phyloP scores from a whole-genome alignment of 1,140 invertebrate genomes.

The Cydia pomonella region DNA sequence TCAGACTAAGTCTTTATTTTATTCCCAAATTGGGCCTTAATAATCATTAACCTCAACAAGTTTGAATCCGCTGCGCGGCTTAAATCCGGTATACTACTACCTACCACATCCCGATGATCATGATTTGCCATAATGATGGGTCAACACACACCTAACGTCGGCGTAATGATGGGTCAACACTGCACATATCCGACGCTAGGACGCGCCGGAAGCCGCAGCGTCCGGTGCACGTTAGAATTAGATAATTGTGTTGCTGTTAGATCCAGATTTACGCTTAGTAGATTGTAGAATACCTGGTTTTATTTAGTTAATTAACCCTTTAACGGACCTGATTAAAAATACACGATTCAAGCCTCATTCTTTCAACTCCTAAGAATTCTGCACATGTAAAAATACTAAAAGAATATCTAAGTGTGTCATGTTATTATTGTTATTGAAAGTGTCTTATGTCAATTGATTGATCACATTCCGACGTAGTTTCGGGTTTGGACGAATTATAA shows the following conservation, averaged over 20 bases:
- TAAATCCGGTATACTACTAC: neutral
- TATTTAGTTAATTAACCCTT: too few relatives aligned
- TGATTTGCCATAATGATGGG: conserved; percentile 15
- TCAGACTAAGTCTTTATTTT: neutral
- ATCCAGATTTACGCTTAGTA: neutral
- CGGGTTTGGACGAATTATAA: too few relatives aligned
- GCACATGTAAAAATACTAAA: too few relatives aligned
- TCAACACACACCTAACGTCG: neutral
- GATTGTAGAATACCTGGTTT: neutral
- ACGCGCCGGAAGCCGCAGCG: neutral
- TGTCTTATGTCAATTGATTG: too few relatives aligned
- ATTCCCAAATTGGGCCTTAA: neutral
- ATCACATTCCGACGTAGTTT: too few relatives aligned
- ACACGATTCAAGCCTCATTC: too few relatives aligned
- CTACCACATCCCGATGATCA: conserved; percentile 12
- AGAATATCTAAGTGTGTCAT: too few relatives aligned
- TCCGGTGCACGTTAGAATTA: neutral
- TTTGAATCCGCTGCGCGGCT: neutral
- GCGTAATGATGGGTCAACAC: conserved; percentile 16
- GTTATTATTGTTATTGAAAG: too few relatives aligned
- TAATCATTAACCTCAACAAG: neutral
- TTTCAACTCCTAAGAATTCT: too few relatives aligned
- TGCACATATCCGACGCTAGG: conserved; percentile 7
- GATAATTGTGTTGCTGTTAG: neutral
- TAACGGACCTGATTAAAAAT: too few relatives aligned